Conservation (phyloP, 2,888 invertebrate genomes). For the Tubulanus polymorphus region DNA sequence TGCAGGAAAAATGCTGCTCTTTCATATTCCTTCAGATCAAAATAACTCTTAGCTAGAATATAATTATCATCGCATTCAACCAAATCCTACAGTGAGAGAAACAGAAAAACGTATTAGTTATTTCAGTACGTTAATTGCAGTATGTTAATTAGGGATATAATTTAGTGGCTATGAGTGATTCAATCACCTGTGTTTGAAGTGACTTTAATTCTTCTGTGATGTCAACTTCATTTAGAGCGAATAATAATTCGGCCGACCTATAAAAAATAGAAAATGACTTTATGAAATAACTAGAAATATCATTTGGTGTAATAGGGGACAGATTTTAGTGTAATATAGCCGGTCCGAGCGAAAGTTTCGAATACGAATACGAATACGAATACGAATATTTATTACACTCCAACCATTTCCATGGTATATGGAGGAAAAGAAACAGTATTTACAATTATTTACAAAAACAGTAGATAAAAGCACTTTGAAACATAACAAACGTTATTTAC, state of each 20-base stretch:
- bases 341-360: not conserved
- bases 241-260: slow-evolving; percentile 77
- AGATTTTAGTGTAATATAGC: not conserved
- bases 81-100: slow-evolving; percentile 38
- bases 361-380: no score
- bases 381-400: no score
- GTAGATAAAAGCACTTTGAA: no score
- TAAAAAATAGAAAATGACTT: slow-evolving; percentile 21
- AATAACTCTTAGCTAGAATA: slow-evolving; percentile 78
- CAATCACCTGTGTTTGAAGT: not conserved
- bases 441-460: no score
- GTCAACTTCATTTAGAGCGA: slow-evolving; percentile 65
- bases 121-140: no score
- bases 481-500: no score
- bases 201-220: not conserved
- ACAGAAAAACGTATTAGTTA: not conserved
- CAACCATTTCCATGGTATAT: no score
- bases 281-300: not conserved
- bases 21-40: slow-evolving; percentile 87
- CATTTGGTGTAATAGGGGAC: not conserved
- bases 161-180: no score
- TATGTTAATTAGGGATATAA: no score
- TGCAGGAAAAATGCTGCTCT: slow-evolving; percentile 53
- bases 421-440: no score
- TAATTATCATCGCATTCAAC: slow-evolving; percentile 69